These are phyloP conservation scores for Phyllostomus hastatus DNA, from an alignment of 2,113 vertebrate genomes.

Conservation along the genomic window DNA sequence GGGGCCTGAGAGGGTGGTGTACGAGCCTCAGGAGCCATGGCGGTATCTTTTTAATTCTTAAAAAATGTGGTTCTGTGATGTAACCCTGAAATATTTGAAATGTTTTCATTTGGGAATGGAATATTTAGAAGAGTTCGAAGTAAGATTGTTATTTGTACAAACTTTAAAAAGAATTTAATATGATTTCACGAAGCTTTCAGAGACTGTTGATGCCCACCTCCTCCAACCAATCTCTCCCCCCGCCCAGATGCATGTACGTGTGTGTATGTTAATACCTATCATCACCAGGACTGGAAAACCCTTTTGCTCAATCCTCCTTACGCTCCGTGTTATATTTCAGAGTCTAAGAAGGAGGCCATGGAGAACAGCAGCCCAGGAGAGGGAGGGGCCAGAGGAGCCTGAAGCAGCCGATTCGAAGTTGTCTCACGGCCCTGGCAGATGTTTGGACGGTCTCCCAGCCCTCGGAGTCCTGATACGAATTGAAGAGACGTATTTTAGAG, in stretches of 20 bases:
- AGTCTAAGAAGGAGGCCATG: not conserved
- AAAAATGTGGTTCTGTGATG: not conserved
- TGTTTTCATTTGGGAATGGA: not conserved
- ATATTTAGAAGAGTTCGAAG: not conserved
- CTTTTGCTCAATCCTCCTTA: not conserved
- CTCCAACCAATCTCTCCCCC: not conserved
- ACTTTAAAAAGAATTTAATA: not conserved
- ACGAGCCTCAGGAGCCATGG: rapidly evolving
- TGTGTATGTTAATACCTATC: rapidly evolving
- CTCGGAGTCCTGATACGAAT: not conserved
- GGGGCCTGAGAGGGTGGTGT: rapidly evolving
- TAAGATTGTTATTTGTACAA: not conserved
- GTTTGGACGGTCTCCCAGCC: too few species aligned
- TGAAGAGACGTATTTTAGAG: not conserved
- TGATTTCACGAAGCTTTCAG: not conserved
- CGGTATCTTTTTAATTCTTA: not conserved
- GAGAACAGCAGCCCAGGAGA: not conserved
- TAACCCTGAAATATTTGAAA: not conserved
- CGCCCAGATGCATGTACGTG: not conserved
- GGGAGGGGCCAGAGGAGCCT: too few species aligned
- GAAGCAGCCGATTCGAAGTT: not conserved
- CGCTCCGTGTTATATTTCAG: not conserved
- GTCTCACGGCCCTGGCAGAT: not conserved
- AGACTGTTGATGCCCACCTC: not conserved
- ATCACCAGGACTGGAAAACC: too few species aligned